Conservation (phyloP, 2,113 vertebrate genomes). For the Dinomys branickii region DNA sequence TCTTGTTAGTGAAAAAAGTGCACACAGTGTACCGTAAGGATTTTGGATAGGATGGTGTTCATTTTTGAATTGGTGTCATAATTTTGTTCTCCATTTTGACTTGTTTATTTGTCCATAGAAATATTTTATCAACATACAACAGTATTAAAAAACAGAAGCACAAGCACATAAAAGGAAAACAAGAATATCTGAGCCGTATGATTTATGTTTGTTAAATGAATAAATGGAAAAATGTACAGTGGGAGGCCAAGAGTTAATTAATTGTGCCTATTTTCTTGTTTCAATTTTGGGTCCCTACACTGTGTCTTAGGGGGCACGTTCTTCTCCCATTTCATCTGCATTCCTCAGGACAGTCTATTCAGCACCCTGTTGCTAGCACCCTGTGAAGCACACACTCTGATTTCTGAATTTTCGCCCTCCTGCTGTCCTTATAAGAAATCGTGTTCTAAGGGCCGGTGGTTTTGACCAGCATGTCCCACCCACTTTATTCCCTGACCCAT, state of each 20-base stretch:
- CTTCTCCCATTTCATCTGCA: background rate
- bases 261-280: background rate
- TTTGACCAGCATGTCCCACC: background rate
- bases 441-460: background rate
- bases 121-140: background rate
- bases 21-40: background rate
- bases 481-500: background rate
- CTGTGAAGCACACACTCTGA: background rate
- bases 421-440: background rate
- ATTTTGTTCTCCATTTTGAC: background rate
- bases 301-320: accelerated
- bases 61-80: background rate
- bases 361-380: background rate
- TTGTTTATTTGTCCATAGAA: background rate
- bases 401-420: background rate
- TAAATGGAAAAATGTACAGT: background rate
- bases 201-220: background rate
- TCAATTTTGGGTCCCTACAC: background rate
- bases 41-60: background rate
- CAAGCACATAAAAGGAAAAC: background rate
- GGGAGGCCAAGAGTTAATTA: background rate
- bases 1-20: background rate
- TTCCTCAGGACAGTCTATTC: background rate
- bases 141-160: background rate
- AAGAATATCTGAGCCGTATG: background rate